phyloP scores from a whole-genome alignment of 2,888 invertebrate genomes.

The Xylota sylvarum region DNA sequence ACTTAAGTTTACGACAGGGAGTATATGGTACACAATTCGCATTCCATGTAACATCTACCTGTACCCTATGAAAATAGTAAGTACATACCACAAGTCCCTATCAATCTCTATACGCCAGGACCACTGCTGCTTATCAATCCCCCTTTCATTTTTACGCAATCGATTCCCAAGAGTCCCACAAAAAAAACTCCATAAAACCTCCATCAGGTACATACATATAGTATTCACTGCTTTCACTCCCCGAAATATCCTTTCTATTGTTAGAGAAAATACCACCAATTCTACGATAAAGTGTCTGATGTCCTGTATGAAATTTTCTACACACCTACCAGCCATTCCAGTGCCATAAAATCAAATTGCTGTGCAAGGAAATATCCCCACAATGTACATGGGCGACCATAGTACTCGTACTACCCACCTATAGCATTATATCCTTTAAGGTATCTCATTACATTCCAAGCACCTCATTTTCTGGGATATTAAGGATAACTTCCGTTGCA shows the following conservation, averaged over 20 bases:
- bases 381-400: slow-evolving; percentile 37
- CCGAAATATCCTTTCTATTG: slow-evolving; percentile 32
- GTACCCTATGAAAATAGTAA: too few relatives aligned
- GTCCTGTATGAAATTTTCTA: slow-evolving; percentile 41
- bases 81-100: too few relatives aligned
- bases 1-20: too few relatives aligned
- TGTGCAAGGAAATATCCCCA: slow-evolving; percentile 34
- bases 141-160: not conserved
- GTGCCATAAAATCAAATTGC: slow-evolving; percentile 74
- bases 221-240: not conserved
- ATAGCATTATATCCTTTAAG: slow-evolving; percentile 57
- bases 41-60: too few relatives aligned
- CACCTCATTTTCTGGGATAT: slow-evolving; percentile 73
- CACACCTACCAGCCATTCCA: slow-evolving; percentile 41
- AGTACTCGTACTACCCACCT: slow-evolving; percentile 35
- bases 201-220: slow-evolving; percentile 3
- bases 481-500: slow-evolving; percentile 74
- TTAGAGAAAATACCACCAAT: slow-evolving; percentile 19
- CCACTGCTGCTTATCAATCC: too few relatives aligned
- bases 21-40: too few relatives aligned
- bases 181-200: slow-evolving; percentile 5
- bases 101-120: too few relatives aligned
- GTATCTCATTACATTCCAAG: slow-evolving; percentile 75
- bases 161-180: not conserved
- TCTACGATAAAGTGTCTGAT: slow-evolving; percentile 41